phyloP scores from a whole-genome alignment of 2,113 vertebrate species.

The Choloepus hoffmanni region DNA sequence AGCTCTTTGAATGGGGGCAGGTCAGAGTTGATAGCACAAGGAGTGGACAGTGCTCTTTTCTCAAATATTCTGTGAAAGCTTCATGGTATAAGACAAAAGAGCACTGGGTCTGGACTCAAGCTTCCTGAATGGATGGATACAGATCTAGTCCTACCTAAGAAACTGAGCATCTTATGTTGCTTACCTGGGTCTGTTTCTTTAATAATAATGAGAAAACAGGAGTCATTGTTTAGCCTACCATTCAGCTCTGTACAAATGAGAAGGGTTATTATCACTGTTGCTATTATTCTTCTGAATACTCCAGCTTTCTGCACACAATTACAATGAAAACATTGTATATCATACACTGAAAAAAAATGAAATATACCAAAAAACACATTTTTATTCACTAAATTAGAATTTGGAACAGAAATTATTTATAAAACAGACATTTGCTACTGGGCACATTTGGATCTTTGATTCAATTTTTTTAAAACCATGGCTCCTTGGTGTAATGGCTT shows the following conservation, averaged over 20 bases:
- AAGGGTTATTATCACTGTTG: neutral
- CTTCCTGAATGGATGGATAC: neutral
- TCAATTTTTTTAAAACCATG: slow-evolving; percentile 70
- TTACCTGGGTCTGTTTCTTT: neutral
- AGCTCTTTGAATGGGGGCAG: too few species aligned
- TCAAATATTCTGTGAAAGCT: neutral
- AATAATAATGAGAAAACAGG: neutral
- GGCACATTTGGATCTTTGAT: slow-evolving; percentile 67
- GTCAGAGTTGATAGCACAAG: accelerated
- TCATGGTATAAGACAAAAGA: neutral
- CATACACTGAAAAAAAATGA: neutral
- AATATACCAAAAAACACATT: neutral
- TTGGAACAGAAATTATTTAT: slow-evolving; percentile 71
- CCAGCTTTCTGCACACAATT: neutral
- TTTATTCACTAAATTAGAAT: slow-evolving; percentile 40
- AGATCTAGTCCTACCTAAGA: neutral
- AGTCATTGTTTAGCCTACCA: neutral
- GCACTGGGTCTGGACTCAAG: neutral
- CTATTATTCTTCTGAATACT: neutral
- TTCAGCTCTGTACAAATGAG: neutral
- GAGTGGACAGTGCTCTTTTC: neutral
- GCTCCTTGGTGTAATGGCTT: slow-evolving; percentile 64
- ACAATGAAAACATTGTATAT: neutral
- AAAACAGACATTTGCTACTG: slow-evolving; percentile 64
- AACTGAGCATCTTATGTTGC: neutral